A percentile compares a stretch with the other conserved stretches of the same genome.
Evolutionary conservation across 30 jellyfish, hydroid and myxozoan species (phyloP).

Genomic region (Cassiopea xamachana): DNA sequence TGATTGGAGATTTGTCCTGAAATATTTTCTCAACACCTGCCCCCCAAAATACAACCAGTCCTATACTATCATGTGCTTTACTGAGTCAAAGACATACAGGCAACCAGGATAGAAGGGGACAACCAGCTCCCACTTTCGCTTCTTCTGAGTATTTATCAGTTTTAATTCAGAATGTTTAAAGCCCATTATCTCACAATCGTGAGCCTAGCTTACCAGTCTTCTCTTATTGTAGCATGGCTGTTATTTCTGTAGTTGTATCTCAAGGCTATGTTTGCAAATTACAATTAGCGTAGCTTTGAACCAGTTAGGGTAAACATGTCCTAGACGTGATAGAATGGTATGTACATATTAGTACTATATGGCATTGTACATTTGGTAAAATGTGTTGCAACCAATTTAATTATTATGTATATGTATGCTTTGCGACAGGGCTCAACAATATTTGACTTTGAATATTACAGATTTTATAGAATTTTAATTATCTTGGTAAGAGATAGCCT

Average conservation of each 20-base stretch:
- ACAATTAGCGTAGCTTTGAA: not conserved
- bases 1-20: too few relatives aligned
- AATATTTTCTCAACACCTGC: too few relatives aligned
- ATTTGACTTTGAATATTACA: conserved; percentile 72
- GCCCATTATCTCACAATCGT: not conserved
- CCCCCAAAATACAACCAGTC: too few relatives aligned
- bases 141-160: too few relatives aligned
- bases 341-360: conserved; percentile 55
- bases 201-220: not conserved
- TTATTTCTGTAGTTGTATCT: not conserved
- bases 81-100: too few relatives aligned
- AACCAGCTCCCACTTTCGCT: too few relatives aligned
- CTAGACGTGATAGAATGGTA: conserved; percentile 63
- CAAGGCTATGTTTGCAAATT: not conserved
- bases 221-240: not conserved
- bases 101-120: too few relatives aligned
- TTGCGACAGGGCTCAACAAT: conserved; percentile 68
- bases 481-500: conserved; percentile 62
- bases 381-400: conserved; percentile 71
- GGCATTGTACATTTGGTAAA: conserved; percentile 76
- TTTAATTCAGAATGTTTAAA: too few relatives aligned
- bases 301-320: conserved; percentile 19
- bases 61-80: too few relatives aligned
- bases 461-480: conserved; percentile 76
- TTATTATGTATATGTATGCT: conserved; percentile 71